Evolutionary conservation across 2,888 invertebrate genomes (phyloP), one percentile per base, ranked within the genome.

Genomic region (Nemapogon koenigi): DNA sequence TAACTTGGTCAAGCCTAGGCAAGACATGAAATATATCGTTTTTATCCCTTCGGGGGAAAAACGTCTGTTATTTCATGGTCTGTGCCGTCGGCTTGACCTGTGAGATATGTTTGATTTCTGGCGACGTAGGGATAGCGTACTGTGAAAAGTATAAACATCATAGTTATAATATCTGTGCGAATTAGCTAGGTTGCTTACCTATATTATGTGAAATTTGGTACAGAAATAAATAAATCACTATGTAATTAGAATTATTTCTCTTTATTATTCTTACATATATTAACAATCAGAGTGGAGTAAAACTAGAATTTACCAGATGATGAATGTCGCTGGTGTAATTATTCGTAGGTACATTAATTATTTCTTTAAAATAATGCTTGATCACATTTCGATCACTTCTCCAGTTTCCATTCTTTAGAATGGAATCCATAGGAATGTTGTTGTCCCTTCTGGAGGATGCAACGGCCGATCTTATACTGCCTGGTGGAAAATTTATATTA

Each of bases 351-450:
- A 28, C 28, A 28, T 13, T 42, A 26, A 36, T 30, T 39, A 43
- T 37, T 39, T 39, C 37, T 28, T 41, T 43, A 41, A 41, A 43
- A 31, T 43, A 43, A 35, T 39, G 39, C 39, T 37, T 43, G 14
- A 41, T 19, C 8, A 43, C 33, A 16, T 37, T 43, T 6, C 26
- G 32, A 15, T 39, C 39, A 18, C 43, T 41, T 16, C 25, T 40
- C 41, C 43, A 41, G 25, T 43, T 43, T 16, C 43, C 43, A 26
- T 35, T 43, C 17, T 28, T 40, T 38, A 43, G 35, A 30, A 43
- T 36, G 22, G 19, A 28, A 22, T 43, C 43, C 4, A 43, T 13
- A 16, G 37, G 38, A 13, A 43, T 25, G 14, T 41, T 40, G 16
- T 36, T 35, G 3, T 19, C 13, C 7, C 17, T 36, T 18, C 31